A percentile compares a stretch with the other conserved stretches of the same genome.
These are phyloP conservation scores for Cricetomys ansorgei DNA, from an alignment of 2,113 vertebrate genomes.

Conservation along the genomic window DNA sequence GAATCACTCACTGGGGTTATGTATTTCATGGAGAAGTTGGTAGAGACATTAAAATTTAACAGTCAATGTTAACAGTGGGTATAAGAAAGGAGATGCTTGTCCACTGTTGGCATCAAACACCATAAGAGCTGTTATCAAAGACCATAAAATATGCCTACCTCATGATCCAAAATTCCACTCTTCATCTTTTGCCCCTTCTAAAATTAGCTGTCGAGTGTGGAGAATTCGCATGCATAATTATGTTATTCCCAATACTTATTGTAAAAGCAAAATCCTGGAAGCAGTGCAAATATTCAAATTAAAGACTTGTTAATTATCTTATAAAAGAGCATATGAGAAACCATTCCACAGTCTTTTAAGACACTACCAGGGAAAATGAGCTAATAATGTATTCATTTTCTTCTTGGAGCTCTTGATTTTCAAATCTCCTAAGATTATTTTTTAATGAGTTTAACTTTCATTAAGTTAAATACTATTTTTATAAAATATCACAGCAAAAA, in stretches of 20 bases:
- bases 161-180: not conserved
- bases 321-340: not conserved
- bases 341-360: not conserved
- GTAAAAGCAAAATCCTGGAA: not conserved
- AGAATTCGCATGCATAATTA: not conserved
- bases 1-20: not conserved
- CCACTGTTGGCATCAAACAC: not conserved
- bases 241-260: not conserved
- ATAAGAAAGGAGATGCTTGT: not conserved
- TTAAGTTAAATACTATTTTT: not conserved
- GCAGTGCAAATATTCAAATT: constrained; percentile 25
- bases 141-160: not conserved
- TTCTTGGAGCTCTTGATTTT: constrained; percentile 37
- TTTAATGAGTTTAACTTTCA: constrained; percentile 12
- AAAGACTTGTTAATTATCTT: not conserved
- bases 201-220: not conserved
- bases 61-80: not conserved
- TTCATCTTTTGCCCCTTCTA: not conserved
- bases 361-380: not conserved
- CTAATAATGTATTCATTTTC: not conserved
- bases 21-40: not conserved
- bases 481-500: not conserved
- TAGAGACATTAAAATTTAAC: not conserved
- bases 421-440: constrained; percentile 1
- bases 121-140: not conserved